A percentile compares a stretch with the other conserved stretches of the same genome.
Evolutionary conservation across 2,888 invertebrate species (phyloP).

Genomic region (Acanthosepion pharaonis): DNA sequence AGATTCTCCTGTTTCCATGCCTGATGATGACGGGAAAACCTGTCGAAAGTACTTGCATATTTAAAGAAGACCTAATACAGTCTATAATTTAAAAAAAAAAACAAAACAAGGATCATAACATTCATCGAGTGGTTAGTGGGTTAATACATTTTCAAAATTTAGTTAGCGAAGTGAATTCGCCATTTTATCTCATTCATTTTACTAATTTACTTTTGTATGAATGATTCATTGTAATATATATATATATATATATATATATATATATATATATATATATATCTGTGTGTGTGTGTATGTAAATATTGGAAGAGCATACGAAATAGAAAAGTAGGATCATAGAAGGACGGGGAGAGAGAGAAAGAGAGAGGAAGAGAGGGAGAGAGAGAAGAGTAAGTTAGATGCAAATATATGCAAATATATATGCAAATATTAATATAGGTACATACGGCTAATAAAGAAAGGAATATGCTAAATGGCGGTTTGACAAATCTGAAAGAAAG

Average conservation of each 20-base stretch:
- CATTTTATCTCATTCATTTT: too few species aligned
- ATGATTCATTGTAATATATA: background rate
- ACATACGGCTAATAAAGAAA: constrained; percentile 21
- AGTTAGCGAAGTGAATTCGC: too few species aligned
- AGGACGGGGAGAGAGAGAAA: background rate
- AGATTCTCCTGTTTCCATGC: too few species aligned
- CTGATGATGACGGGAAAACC: too few species aligned
- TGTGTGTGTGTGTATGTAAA: background rate
- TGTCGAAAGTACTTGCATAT: too few species aligned
- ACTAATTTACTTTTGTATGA: too few species aligned
- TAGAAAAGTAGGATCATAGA: background rate
- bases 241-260: constrained; percentile 25
- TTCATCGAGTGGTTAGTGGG: too few species aligned
- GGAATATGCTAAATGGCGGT: constrained; percentile 33
- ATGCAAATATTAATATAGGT: constrained; percentile 21
- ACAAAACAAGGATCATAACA: too few species aligned
- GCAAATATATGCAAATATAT: background rate
- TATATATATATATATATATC: background rate
- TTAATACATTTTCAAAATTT: too few species aligned
- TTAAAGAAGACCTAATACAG: too few species aligned
- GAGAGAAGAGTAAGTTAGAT: background rate
- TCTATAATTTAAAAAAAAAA: too few species aligned
- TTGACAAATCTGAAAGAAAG: background rate
- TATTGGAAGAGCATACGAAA: too few species aligned
- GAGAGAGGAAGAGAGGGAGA: background rate